Evolutionary conservation across 2,888 invertebrate species (phyloP).

Genomic region (Caenorhabditis virilis): DNA sequence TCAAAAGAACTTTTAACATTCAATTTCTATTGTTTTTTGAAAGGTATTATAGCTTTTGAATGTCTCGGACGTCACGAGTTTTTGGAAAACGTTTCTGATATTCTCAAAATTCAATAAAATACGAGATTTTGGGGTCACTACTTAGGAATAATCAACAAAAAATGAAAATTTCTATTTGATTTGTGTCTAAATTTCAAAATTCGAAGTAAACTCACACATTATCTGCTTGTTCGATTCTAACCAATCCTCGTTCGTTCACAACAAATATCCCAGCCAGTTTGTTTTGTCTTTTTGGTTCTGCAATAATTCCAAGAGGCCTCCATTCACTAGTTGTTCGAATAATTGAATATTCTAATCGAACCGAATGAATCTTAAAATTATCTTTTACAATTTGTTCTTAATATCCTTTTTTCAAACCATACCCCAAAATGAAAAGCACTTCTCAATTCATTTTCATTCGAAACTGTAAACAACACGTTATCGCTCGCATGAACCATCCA

Average conservation of each 20-base stretch:
- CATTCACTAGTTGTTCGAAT: constrained; percentile 38
- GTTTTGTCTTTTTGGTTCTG: constrained; percentile 29
- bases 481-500: constrained; percentile 41
- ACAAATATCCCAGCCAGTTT: constrained; percentile 43
- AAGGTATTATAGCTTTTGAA: no score
- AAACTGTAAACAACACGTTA: constrained; percentile 44
- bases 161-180: no score
- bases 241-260: constrained; percentile 50
- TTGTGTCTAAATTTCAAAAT: not conserved
- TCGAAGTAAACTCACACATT: constrained; percentile 22
- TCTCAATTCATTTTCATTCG: constrained; percentile 37
- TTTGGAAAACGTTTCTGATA: no score
- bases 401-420: not conserved
- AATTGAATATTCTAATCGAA: constrained; percentile 41
- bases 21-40: no score
- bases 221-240: constrained; percentile 38
- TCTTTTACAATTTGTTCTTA: not conserved
- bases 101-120: no score
- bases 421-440: constrained; percentile 48
- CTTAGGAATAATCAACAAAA: no score
- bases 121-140: no score
- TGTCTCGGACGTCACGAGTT: no score
- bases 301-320: constrained; percentile 47
- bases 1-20: no score
- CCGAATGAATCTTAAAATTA: constrained; percentile 28